Conservation (phyloP, 2,888 invertebrate species). For the Dinocampus coccinellae region DNA sequence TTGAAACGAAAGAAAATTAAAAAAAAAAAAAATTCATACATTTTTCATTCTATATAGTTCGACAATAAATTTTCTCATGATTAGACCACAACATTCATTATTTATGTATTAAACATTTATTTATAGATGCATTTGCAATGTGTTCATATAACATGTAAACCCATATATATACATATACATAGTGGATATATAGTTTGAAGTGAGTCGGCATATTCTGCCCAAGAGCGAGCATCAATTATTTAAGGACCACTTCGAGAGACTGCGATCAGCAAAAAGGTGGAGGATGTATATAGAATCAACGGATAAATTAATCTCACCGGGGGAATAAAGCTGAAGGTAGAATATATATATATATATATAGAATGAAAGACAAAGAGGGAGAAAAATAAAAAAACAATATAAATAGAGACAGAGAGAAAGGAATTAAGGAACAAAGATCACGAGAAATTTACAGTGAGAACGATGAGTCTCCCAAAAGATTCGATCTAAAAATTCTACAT, state of each 20-base stretch:
- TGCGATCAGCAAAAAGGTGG: constrained; percentile 18
- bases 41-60: not conserved
- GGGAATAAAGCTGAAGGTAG: constrained; percentile 25
- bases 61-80: constrained; percentile 22
- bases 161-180: not conserved
- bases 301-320: constrained; percentile 45
- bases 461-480: not conserved
- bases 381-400: not conserved
- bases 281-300: constrained; percentile 30
- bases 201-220: constrained; percentile 45
- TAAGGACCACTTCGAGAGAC: constrained; percentile 40
- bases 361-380: constrained; percentile 8
- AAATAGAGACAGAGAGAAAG: constrained; percentile 19
- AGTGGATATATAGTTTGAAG: constrained; percentile 32
- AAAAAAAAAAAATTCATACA: not conserved
- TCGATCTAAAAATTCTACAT: constrained; percentile 35
- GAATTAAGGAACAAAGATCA: not conserved
- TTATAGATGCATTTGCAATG: constrained; percentile 4
- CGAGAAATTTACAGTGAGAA: not conserved
- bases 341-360: not conserved
- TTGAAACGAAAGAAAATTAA: not conserved
- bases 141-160: not conserved
- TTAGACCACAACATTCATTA: constrained; percentile 25
- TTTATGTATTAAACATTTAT: constrained; percentile 32
- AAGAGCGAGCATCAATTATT: constrained; percentile 46